These are phyloP conservation scores for Tyrophagus putrescentiae DNA, from an alignment of 1,140 invertebrate species.

Conservation along the genomic window DNA sequence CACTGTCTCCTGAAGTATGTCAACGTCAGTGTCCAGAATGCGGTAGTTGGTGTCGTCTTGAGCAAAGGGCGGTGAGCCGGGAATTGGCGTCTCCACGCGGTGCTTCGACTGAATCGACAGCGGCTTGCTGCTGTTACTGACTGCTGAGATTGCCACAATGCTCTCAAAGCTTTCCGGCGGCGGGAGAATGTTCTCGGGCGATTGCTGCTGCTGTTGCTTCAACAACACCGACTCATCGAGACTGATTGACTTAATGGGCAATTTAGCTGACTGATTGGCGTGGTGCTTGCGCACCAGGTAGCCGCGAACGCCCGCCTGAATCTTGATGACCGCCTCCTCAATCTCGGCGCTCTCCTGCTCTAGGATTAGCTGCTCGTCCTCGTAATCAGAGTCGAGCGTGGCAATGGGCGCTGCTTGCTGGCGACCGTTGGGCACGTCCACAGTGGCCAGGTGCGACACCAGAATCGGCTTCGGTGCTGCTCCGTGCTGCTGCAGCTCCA, in stretches of 20 bases:
- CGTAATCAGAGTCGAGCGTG: conserved; percentile 5
- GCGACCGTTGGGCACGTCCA: too few species aligned
- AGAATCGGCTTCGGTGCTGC: too few species aligned
- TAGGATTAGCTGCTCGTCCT: not conserved
- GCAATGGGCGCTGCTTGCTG: not conserved
- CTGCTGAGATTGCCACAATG: conserved; percentile 28
- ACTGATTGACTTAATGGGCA: conserved; percentile 24
- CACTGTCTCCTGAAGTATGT: too few species aligned
- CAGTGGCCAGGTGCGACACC: too few species aligned
- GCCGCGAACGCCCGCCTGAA: conserved; percentile 55
- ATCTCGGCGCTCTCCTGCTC: conserved; percentile 15
- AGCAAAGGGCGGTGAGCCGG: not conserved
- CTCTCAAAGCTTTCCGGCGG: conserved; percentile 21
- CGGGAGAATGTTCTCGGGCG: conserved; percentile 1
- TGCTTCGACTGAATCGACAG: not conserved
- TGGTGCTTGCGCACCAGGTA: conserved; percentile 50
- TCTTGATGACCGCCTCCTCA: conserved; percentile 52
- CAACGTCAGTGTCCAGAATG: not conserved
- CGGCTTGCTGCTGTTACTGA: conserved; percentile 9
- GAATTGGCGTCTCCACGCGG: conserved; percentile 4
- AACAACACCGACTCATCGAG: not conserved
- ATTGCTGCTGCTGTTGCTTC: conserved; percentile 1
- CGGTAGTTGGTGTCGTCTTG: conserved; percentile 9
- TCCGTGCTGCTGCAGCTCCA: not conserved
- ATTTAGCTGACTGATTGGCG: conserved; percentile 37